Base-by-base conservation (phyloP, 2,888 invertebrate species). In the Drosophila maculinotata region DNA sequence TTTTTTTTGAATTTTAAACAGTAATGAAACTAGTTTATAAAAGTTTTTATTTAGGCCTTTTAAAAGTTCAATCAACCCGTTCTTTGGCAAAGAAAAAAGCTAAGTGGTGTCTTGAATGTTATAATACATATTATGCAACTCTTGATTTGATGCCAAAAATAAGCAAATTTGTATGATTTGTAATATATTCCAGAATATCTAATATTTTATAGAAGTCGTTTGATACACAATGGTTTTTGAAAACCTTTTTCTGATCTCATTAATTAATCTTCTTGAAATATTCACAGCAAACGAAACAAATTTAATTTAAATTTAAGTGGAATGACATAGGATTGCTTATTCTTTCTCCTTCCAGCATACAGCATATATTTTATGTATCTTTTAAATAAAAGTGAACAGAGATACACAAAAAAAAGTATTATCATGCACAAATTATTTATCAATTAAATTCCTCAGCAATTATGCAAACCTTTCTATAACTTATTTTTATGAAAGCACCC, bases 51-150 rank as follows among this genome's bases (percentile, higher is more conserved):
- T 47, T 76, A 60, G 63, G 47, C 39, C 25, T 30, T 31, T 14
- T 4, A 4, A 39, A 65, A 75, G 84, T 71, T 81, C 85, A 84
- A 23, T 81, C 64, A 84, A 77, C 87, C 56, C 52, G 56, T 52
- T 23, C 14, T 49, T 25, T 67, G 25, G 26, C 14, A 31, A 26
- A 56, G n/a, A 49, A 23, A 15, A 8, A 31, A 31, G 12, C 8
- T 14, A 14, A 8, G 10, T 4, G 1, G 15, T 15, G 6, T 41
- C 17, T 23, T 6, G 8, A 3, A 26, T 10, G 17, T n/a, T 12
- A 26, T 25, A 48, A 35, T 44, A 26, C n/a, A n/a, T n/a, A n/a
- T 36, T 45, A 31, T 39, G 14, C 10, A 44, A 35, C 35, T 53
- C 12, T 36, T 23, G 3, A 3, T 8, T 56, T 25, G 12, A 12